These are phyloP conservation scores for Tiliqua scincoides DNA, from an alignment of 2,113 vertebrate species.

Conservation along the genomic window DNA sequence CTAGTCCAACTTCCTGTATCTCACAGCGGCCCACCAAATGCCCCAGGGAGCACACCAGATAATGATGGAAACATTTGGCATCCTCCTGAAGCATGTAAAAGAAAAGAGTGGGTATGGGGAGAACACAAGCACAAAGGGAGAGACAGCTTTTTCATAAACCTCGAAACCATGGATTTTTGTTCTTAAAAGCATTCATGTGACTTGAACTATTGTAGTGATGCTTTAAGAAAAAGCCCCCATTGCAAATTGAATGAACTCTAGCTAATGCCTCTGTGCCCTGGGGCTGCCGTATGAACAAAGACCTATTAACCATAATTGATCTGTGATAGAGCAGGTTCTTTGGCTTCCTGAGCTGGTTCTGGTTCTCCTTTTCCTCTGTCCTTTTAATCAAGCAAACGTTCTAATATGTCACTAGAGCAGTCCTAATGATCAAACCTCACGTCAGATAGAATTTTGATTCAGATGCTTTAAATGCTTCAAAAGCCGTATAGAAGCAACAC, in stretches of 20 bases:
- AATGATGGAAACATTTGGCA: no score
- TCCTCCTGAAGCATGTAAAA: no score
- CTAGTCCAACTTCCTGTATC: no score
- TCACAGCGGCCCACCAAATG: no score
- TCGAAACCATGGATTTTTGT: neutral
- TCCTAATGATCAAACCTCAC: slow-evolving; percentile 44
- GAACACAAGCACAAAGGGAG: no score
- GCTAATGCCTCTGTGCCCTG: slow-evolving; percentile 24
- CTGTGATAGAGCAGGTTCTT: slow-evolving; percentile 44
- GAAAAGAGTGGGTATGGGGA: no score
- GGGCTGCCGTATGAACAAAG: slow-evolving; percentile 41
- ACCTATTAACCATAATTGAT: slow-evolving; percentile 51
- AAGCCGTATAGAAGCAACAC: slow-evolving; percentile 19
- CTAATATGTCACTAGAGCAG: slow-evolving; percentile 21
- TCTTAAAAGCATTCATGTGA: neutral
- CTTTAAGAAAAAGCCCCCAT: neutral
- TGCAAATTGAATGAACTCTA: slow-evolving; percentile 46
- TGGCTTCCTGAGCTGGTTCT: slow-evolving; percentile 26
- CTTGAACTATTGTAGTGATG: neutral
- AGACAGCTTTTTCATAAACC: no score
- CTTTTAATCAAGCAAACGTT: slow-evolving; percentile 30
- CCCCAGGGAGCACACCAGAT: no score
- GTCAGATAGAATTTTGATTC: slow-evolving; percentile 34
- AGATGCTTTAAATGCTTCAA: slow-evolving; percentile 36
- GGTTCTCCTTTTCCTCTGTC: slow-evolving; percentile 39